Evolutionary conservation across 2,888 invertebrate species (phyloP), one percentile per base, ranked within the genome.

Genomic region (Metacarcinus magister): DNA sequence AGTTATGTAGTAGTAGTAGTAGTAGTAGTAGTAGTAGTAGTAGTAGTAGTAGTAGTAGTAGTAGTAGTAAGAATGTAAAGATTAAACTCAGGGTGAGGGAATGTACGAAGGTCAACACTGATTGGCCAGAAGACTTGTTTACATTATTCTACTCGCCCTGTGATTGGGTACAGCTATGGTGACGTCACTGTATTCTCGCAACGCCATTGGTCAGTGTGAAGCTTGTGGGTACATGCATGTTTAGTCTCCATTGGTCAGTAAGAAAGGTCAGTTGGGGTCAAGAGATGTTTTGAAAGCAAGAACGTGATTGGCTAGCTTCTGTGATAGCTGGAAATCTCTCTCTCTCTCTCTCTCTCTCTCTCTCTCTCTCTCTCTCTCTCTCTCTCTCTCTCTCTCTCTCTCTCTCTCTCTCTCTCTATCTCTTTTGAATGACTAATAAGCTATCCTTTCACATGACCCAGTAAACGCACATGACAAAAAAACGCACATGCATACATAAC

Each of bases 1-100:
- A 32, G 32, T 32, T 32, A 2, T 82, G 82, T 82, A 82, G 82
- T 82, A 82, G 82, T 82, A 82, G 82, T 82, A 82, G 82, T 82
- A 67, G 67, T 67, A 67, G 67, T 82, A 82, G 82, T 82, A 82
- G 82, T 32, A 82, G 82, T 82, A 82, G 82, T 28, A 32, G n/a
- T 13, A 28, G 90, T 90, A 90, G 90, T 90, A 90, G 90, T 90
- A 39, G 90, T 90, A 90, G 90, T 90, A 90, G 44, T 90, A 46
- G 90, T 90, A 46, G 90, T 90, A 90, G 90, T 90, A 46, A 8
- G 4, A 82, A 28, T 3, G 32, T 8, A 82, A 82, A 82, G 82
- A 13, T 32, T 1, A n/a, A 75, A 28, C 75, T 75, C 75, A 75
- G 28, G n/a, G 75, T 10, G 28, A 75, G 2, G 28, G 3, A 82